phyloP scores from a whole-genome alignment of 2,888 invertebrate genomes.

The Carterocephalus palaemon region DNA sequence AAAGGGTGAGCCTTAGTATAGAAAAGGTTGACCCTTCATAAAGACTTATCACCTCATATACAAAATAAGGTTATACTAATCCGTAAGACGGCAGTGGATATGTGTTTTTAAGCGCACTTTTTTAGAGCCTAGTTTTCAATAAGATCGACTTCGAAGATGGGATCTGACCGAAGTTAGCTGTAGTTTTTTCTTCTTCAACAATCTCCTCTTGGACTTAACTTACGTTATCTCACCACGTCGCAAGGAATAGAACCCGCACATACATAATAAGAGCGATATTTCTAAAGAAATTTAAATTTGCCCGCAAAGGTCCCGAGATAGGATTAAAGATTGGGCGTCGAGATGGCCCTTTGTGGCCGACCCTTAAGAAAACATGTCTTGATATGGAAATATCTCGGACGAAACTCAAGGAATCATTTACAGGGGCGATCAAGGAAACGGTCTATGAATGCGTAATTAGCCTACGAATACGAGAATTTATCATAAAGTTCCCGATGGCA shows the following conservation, averaged over 20 bases:
- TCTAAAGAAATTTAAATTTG: constrained; percentile 80
- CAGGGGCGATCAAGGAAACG: constrained; percentile 68
- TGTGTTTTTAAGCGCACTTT: constrained; percentile 41
- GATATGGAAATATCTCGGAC: constrained; percentile 78
- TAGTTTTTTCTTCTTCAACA: constrained; percentile 79
- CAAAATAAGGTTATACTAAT: constrained; percentile 78
- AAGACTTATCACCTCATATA: constrained; percentile 80
- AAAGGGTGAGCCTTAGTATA: constrained; percentile 76
- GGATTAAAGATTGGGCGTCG: constrained; percentile 78
- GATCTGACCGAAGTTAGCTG: constrained; percentile 73
- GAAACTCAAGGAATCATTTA: constrained; percentile 72
- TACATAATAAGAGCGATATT: constrained; percentile 79
- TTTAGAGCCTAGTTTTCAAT: constrained; percentile 59
- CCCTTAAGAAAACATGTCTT: constrained; percentile 80
- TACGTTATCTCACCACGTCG: constrained; percentile 77
- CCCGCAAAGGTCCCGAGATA: constrained; percentile 79
- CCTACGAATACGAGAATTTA: constrained; percentile 48
- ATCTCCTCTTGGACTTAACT: constrained; percentile 78
- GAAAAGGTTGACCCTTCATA: constrained; percentile 80
- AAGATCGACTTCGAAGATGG: constrained; percentile 47
- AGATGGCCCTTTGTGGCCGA: constrained; percentile 78
- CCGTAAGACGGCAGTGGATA: constrained; percentile 47
- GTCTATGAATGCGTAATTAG: constrained; percentile 68
- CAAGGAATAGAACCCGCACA: constrained; percentile 77
- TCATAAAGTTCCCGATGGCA: constrained; percentile 37